Conservation (phyloP, 1,140 invertebrate species). For the Listronotus bonariensis region DNA sequence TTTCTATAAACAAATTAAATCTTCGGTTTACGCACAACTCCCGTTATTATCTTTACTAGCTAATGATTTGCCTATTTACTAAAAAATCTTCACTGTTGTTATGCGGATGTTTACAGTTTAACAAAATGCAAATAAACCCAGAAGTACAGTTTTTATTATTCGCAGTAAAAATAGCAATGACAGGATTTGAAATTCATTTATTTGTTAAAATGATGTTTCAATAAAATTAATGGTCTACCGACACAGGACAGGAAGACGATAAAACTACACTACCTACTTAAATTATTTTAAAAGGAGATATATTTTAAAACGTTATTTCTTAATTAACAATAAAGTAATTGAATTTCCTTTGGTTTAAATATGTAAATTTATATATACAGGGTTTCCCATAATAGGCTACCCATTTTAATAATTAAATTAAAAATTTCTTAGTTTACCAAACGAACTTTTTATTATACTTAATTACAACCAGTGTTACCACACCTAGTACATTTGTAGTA, state of each 20-base stretch:
- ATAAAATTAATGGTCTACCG: constrained; percentile 3
- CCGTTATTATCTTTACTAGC: constrained; percentile 12
- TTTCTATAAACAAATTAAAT: not conserved
- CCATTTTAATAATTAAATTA: too few species aligned
- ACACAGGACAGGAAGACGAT: constrained; percentile 15
- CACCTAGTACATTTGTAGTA: too few species aligned
- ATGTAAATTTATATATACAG: too few species aligned
- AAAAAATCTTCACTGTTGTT: not conserved
- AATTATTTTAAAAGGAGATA: not conserved
- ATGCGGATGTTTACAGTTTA: constrained; percentile 20
- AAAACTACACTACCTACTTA: constrained; percentile 14
- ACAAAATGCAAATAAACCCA: constrained; percentile 28
- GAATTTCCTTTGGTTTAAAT: too few species aligned
- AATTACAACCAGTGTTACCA: too few species aligned
- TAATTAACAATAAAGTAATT: too few species aligned
- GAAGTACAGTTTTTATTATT: constrained; percentile 17
- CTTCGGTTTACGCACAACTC: not conserved
- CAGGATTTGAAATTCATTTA: constrained; percentile 20
- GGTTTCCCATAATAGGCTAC: too few species aligned
- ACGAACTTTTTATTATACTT: too few species aligned
- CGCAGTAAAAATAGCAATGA: constrained; percentile 27
- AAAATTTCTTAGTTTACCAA: too few species aligned
- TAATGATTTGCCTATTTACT: not conserved
- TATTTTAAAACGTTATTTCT: too few species aligned
- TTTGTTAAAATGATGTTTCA: not conserved